A percentile compares a stretch with the other conserved stretches of the same genome.
phyloP scores from a whole-genome alignment of 2,113 vertebrate genomes.

The Promerops cafer region DNA sequence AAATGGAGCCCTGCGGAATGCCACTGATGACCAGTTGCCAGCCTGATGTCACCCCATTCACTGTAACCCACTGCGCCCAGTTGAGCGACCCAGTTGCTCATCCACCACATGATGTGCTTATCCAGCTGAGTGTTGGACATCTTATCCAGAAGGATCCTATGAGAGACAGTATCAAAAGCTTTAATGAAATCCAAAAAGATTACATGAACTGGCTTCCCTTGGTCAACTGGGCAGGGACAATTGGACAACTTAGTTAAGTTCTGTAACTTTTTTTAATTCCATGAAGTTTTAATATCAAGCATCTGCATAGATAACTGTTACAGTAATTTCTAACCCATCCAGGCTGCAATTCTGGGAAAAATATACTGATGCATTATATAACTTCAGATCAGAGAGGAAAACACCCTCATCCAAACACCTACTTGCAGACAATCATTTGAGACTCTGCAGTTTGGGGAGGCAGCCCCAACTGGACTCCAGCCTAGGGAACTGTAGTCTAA shows the following conservation, averaged over 20 bases:
- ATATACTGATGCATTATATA: background rate
- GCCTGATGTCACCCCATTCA: background rate
- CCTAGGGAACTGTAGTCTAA: background rate
- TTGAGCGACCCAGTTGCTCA: background rate
- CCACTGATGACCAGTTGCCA: rapidly evolving
- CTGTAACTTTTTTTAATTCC: background rate
- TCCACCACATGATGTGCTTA: background rate
- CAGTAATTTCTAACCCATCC: background rate
- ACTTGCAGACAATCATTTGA: background rate
- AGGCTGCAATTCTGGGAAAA: background rate
- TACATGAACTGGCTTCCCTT: background rate
- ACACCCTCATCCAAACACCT: background rate
- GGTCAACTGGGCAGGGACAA: background rate
- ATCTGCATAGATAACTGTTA: background rate
- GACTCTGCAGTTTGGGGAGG: background rate
- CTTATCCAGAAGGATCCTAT: background rate
- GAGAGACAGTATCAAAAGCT: rapidly evolving
- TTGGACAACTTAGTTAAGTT: background rate
- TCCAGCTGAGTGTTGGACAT: background rate
- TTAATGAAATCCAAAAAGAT: background rate
- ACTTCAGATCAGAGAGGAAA: background rate
- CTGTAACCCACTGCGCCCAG: background rate
- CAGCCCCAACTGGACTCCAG: background rate
- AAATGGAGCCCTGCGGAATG: background rate
- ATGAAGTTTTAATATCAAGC: background rate